These are phyloP conservation scores for Microplitis mediator DNA, from an alignment of 1,140 invertebrate species.

Conservation along the genomic window DNA sequence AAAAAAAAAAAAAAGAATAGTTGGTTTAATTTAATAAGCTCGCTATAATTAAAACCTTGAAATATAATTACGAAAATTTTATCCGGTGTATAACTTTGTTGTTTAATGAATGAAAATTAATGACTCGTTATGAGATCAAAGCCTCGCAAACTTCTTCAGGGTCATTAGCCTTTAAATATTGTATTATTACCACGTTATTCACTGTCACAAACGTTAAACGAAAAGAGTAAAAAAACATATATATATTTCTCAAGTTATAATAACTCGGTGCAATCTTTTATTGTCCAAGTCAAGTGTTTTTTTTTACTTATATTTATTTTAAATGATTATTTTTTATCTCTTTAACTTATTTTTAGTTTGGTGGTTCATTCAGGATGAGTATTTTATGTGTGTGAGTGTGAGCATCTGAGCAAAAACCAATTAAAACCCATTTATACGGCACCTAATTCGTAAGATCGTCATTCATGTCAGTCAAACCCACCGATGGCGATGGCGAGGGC, in stretches of 20 bases:
- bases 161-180: conserved; percentile 5
- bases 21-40: too few species aligned
- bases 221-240: background rate
- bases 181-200: conserved; percentile 7
- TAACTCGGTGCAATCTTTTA: background rate
- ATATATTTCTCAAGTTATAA: background rate
- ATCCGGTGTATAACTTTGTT: too few species aligned
- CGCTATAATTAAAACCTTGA: background rate
- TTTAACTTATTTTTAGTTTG: background rate
- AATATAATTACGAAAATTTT: background rate
- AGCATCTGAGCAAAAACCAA: conserved; percentile 41
- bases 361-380: background rate
- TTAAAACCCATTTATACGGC: conserved; percentile 58
- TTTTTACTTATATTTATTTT: too few species aligned
- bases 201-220: conserved; percentile 1
- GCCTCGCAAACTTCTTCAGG: background rate
- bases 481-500: background rate
- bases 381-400: conserved; percentile 6
- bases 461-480: conserved; percentile 42
- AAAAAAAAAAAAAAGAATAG: too few species aligned
- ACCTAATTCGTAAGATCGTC: conserved; percentile 54
- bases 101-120: background rate
- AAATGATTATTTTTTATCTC: too few species aligned
- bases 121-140: background rate
- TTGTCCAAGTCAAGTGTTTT: background rate